A percentile compares a stretch with the other conserved stretches of the same genome.
Evolutionary conservation across 2,113 vertebrate genomes (phyloP).

Genomic region (Mugil cephalus): DNA sequence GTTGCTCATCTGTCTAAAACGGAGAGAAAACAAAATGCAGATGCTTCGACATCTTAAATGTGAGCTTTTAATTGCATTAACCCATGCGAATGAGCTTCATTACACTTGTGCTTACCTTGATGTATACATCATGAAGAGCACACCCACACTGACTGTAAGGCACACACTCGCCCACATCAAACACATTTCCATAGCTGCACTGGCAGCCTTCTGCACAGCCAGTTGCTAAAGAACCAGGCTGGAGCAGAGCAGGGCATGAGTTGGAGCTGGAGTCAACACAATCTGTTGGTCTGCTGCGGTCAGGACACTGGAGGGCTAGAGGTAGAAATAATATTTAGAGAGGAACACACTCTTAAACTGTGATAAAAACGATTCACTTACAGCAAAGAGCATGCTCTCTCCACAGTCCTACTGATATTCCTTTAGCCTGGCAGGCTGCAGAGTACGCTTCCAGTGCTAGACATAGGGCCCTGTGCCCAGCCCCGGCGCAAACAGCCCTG

Average conservation of each 20-base stretch:
- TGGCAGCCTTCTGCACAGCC: slow-evolving; percentile 72
- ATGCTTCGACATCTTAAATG: not conserved
- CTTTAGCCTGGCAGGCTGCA: slow-evolving; percentile 37
- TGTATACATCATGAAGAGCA: slow-evolving; percentile 44
- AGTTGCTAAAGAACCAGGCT: not conserved
- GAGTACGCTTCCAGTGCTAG: slow-evolving; percentile 39
- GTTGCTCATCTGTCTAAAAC: slow-evolving; percentile 24
- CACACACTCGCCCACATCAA: slow-evolving; percentile 47
- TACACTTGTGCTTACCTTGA: slow-evolving; percentile 27
- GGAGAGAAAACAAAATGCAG: not conserved
- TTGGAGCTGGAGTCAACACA: slow-evolving; percentile 66
- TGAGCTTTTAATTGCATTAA: not conserved
- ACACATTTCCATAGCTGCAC: slow-evolving; percentile 54
- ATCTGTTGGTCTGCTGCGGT: slow-evolving; percentile 65
- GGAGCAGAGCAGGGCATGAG: slow-evolving; percentile 57
- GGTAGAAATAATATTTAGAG: not conserved
- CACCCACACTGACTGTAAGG: slow-evolving; percentile 61
- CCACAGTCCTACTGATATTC: slow-evolving; percentile 38
- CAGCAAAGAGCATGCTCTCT: slow-evolving; percentile 23
- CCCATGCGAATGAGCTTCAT: not conserved
- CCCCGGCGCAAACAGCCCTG: slow-evolving; percentile 36
- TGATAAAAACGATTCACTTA: slow-evolving; percentile 2
- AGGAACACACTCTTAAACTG: not conserved
- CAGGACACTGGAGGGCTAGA: slow-evolving; percentile 71
- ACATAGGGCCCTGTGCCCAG: slow-evolving; percentile 19